A percentile compares a stretch with the other conserved stretches of the same genome.
Evolutionary conservation across 2,888 invertebrate genomes (phyloP).

Genomic region (Harmothoe impar): DNA sequence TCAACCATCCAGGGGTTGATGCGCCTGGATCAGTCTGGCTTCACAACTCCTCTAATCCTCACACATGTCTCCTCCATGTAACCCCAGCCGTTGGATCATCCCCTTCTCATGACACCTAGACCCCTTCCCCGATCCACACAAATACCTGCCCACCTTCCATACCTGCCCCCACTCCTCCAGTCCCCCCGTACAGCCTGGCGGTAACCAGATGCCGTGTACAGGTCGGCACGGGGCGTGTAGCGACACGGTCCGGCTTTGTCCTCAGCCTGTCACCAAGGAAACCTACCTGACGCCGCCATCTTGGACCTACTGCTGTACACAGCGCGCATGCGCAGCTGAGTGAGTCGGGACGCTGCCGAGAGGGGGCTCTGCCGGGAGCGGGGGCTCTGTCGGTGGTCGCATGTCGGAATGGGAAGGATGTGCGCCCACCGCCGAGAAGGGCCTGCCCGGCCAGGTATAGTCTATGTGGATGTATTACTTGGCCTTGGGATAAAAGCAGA

Average conservation of each 20-base stretch:
- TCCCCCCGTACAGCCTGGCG: not conserved
- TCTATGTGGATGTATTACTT: too few relatives aligned
- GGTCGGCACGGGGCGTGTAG: conserved; percentile 13
- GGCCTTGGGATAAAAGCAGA: too few relatives aligned
- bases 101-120: too few relatives aligned
- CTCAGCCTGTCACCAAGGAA: conserved; percentile 12
- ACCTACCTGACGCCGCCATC: conserved; percentile 1
- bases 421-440: not conserved
- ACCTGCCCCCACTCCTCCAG: too few relatives aligned
- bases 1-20: too few relatives aligned
- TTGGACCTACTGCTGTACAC: not conserved
- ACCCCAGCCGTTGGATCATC: too few relatives aligned
- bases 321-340: conserved; percentile 4
- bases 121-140: too few relatives aligned
- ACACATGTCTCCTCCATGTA: too few relatives aligned
- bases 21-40: too few relatives aligned
- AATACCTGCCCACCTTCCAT: too few relatives aligned
- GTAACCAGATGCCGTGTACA: not conserved
- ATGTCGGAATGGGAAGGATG: conserved; percentile 35
- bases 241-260: conserved; percentile 13
- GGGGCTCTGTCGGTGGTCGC: not conserved
- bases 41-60: too few relatives aligned
- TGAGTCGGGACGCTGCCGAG: not conserved
- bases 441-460: too few relatives aligned
- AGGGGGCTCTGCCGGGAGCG: not conserved